phyloP scores from a whole-genome alignment of 1,140 invertebrate genomes.

The Dinothrombium tinctorium region DNA sequence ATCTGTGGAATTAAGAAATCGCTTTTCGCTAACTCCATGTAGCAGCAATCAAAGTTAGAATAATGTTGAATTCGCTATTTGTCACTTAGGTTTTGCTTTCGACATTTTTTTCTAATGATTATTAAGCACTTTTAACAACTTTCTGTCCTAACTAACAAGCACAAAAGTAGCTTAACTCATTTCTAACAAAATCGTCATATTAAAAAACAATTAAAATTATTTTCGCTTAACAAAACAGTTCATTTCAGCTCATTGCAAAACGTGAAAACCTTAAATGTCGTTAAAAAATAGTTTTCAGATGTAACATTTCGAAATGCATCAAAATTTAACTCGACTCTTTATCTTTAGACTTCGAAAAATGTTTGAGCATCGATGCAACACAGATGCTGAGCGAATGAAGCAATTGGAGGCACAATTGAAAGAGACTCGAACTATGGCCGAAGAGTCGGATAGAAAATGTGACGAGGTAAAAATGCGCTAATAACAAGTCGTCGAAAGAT shows the following conservation, averaged over 20 bases:
- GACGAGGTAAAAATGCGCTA: conserved; percentile 58
- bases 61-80: too few relatives aligned
- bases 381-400: conserved; percentile 99
- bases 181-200: too few relatives aligned
- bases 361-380: conserved; percentile 96
- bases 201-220: too few relatives aligned
- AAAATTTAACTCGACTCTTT: background rate
- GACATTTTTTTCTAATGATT: too few relatives aligned
- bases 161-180: too few relatives aligned
- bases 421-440: conserved; percentile 95
- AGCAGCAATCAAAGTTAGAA: too few relatives aligned
- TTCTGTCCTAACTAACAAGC: too few relatives aligned
- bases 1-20: too few relatives aligned
- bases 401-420: conserved; percentile 95
- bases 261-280: background rate
- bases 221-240: background rate
- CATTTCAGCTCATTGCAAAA: background rate
- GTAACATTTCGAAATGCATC: background rate
- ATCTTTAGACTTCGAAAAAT: conserved; percentile 67
- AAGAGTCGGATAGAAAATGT: conserved; percentile 99
- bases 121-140: too few relatives aligned
- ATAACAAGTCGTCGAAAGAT: background rate
- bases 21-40: too few relatives aligned
- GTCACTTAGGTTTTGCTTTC: too few relatives aligned
- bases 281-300: background rate